Evolutionary conservation across 1,140 invertebrate genomes (phyloP), one percentile per base, ranked within the genome.

Genomic region (Micrasema longulum): DNA sequence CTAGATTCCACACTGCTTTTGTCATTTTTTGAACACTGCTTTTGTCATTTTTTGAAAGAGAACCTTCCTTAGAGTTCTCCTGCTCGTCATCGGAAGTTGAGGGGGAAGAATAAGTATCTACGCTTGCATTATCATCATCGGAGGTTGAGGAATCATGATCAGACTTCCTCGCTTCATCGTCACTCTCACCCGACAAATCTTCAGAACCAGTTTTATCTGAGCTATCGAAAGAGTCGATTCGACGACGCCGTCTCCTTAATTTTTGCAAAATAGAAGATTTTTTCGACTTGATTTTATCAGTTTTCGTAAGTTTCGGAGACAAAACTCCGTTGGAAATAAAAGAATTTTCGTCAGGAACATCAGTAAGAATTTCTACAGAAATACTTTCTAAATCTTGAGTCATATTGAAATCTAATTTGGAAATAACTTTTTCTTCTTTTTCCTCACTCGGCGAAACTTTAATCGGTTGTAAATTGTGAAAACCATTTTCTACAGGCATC

Each of bases 51-150:
- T n/a, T n/a, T n/a, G n/a, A n/a, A n/a, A n/a, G n/a, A 31, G 53
- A 45, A 26, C 47, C 43, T 6, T 76, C 65, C 45, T 45, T 22
- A 23, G 31, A 60, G 63, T 80, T 83, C 72, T 80, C 82, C 52
- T 82, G 80, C 38, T 81, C 82, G 26, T 83, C 83, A 64, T 81
- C 78, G 62, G 82, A 82, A 64, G 81, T 82, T 14, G 80, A 77
- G 75, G 77, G 80, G 10, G 75, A 71, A 41, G 81, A 82, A 76
- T 83, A 80, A 47, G 83, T 81, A 12, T 79, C 53, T 14, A 80
- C 77, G 66, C 75, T 76, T 0, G 43, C 45, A 45, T 72, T 68
- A 31, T 80, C 80, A 67, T 80, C 80, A 63, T 81, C 80, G 66
- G 79, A 78, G 52, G 80, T 79, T 72, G 78, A 73, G 31, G 82